Percentiles rank a stretch among this genome's conserved stretches.
phyloP scores from a whole-genome alignment of 2,888 invertebrate species.

The Maniola hyperantus region DNA sequence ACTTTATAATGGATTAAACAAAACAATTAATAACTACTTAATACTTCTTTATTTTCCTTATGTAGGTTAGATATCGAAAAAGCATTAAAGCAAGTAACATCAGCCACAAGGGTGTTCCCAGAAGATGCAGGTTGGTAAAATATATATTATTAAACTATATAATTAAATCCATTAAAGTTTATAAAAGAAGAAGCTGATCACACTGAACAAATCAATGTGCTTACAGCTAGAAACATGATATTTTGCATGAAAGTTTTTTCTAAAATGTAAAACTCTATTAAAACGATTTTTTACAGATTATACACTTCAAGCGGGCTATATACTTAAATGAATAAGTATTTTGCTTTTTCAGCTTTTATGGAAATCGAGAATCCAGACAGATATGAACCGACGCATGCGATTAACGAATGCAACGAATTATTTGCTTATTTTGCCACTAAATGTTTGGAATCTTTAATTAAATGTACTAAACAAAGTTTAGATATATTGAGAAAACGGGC shows the following conservation, averaged over 20 bases:
- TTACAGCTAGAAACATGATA: too few relatives aligned
- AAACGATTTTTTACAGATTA: too few relatives aligned
- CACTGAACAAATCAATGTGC: too few relatives aligned
- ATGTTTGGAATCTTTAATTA: constrained; percentile 88
- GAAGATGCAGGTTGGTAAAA: constrained; percentile 84
- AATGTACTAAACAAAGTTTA: constrained; percentile 87
- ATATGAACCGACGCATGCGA: constrained; percentile 82
- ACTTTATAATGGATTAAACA: neutral
- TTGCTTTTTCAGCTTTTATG: constrained; percentile 77
- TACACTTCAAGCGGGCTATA: too few relatives aligned
- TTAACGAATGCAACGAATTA: constrained; percentile 90
- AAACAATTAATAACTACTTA: neutral
- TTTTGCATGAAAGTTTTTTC: too few relatives aligned
- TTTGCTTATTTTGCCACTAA: constrained; percentile 91
- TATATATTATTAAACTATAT: neutral
- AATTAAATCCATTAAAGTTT: too few relatives aligned
- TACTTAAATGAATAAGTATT: too few relatives aligned
- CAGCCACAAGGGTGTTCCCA: constrained; percentile 80
- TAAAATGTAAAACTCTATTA: too few relatives aligned
- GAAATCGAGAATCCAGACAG: constrained; percentile 84
- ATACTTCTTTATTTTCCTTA: neutral
- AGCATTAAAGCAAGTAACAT: constrained; percentile 83
- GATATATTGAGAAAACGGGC: constrained; percentile 86
- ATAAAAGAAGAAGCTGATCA: too few relatives aligned
- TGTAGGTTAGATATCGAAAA: constrained; percentile 82